Evolutionary conservation across 2,888 invertebrate genomes (phyloP), one percentile per base, ranked within the genome.

Genomic region (Eupithecia exiguata): DNA sequence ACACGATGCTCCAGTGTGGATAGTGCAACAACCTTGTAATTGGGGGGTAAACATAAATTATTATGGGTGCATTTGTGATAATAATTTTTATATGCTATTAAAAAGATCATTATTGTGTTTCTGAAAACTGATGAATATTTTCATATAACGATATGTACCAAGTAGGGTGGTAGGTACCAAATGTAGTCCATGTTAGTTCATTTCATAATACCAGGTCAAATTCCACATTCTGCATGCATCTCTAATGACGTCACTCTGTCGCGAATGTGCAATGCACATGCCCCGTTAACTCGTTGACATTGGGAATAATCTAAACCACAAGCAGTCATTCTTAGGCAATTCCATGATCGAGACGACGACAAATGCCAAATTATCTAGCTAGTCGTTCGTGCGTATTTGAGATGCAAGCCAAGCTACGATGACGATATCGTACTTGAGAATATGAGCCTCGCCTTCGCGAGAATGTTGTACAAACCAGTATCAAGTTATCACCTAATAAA

Each of bases 281-380:
- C 46, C 71, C 21, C 69, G 72, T 58, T 71, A 71, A 83, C 84
- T 76, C 79, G 84, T 84, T 83, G 85, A 84, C 86, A 86, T 84
- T 84, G 84, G 78, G 77, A 65, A 81, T 79, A 68, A 79, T 80
- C 74, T 70, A 70, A 68, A 65, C 36, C n/a, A 38, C 38, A 65
- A 35, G 21, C 10, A 65, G 35, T 5, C 35, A 65, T 65, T 62
- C 62, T 62, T 9, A 62, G 35, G 30, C 30, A 16, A 62, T 62
- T 30, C 35, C 30, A 7, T 62, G 18, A 18, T 35, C 35, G 35
- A 35, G 62, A 62, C 18, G 62, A 35, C 35, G 62, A 35, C 2
- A 62, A 62, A 35, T 62, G 9, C 14, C 35, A 18, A 35, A 62
- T 62, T 62, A 62, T 35, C 62, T 62, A 21, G 21, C 53, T 53